Conservation (phyloP, 1,140 invertebrate species). For the Drosophila repletoides region DNA sequence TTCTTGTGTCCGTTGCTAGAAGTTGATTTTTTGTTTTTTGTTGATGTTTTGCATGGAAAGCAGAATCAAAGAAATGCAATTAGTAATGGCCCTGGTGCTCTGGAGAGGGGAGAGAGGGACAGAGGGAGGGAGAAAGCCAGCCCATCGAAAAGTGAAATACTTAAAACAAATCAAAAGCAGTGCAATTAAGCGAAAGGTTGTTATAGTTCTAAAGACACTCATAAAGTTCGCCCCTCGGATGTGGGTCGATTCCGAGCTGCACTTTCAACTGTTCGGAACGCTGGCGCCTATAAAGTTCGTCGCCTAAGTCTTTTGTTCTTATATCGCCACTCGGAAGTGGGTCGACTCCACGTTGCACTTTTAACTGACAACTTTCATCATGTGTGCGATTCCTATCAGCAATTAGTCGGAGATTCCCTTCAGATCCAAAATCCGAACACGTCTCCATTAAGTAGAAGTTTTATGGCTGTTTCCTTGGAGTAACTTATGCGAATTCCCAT, state of each 20-base stretch:
- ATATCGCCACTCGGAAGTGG: conserved; percentile 21
- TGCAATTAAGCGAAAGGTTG: conserved; percentile 48
- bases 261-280: conserved; percentile 47
- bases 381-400: conserved; percentile 56
- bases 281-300: conserved; percentile 48
- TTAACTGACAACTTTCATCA: conserved; percentile 39
- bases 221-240: conserved; percentile 40
- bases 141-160: conserved; percentile 60
- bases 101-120: not conserved
- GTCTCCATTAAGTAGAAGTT: conserved; percentile 29
- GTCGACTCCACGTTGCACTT: conserved; percentile 41
- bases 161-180: conserved; percentile 53
- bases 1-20: conserved; percentile 48
- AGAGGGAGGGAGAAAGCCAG: not conserved
- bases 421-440: conserved; percentile 5
- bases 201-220: conserved; percentile 36
- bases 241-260: conserved; percentile 36
- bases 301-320: conserved; percentile 40
- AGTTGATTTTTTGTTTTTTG: conserved; percentile 60
- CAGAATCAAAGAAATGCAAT: conserved; percentile 52
- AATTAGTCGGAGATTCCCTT: conserved; percentile 48
- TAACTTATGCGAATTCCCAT: conserved; percentile 13
- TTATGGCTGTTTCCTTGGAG: not conserved
- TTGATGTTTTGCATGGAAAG: conserved; percentile 64
- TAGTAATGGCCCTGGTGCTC: conserved; percentile 36